phyloP scores from a whole-genome alignment of 1,140 invertebrate species.

The Drosophila sp. region DNA sequence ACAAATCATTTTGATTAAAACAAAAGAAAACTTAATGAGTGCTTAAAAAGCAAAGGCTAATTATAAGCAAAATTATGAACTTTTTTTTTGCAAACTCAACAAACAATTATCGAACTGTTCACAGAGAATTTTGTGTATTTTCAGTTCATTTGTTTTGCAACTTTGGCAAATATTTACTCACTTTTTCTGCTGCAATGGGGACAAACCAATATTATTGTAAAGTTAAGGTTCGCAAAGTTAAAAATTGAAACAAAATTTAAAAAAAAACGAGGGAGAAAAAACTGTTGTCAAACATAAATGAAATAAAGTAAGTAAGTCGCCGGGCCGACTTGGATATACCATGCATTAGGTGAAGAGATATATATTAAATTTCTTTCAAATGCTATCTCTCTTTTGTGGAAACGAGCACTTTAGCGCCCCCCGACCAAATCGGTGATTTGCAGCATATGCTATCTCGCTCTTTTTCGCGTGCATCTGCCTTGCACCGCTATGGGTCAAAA shows the following conservation, averaged over 20 bases:
- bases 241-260: neutral
- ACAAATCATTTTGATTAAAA: neutral
- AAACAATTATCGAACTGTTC: constrained; percentile 7
- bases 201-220: neutral
- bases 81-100: constrained; percentile 4
- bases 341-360: no score
- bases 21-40: neutral
- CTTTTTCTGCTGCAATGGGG: neutral
- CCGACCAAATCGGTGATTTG: no score
- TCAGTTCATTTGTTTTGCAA: neutral
- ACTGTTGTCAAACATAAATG: neutral
- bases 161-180: neutral
- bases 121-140: neutral
- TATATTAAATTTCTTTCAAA: no score
- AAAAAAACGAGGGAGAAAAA: neutral
- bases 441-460: no score
- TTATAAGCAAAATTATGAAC: constrained; percentile 19
- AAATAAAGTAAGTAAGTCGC: neutral
- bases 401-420: no score
- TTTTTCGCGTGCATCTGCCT: no score
- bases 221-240: neutral
- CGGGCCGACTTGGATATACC: no score
- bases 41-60: constrained; percentile 8
- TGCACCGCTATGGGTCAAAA: no score
- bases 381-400: no score